Evolutionary conservation across 2,113 vertebrate genomes (phyloP).

Genomic region (Pygoscelis antarcticus): DNA sequence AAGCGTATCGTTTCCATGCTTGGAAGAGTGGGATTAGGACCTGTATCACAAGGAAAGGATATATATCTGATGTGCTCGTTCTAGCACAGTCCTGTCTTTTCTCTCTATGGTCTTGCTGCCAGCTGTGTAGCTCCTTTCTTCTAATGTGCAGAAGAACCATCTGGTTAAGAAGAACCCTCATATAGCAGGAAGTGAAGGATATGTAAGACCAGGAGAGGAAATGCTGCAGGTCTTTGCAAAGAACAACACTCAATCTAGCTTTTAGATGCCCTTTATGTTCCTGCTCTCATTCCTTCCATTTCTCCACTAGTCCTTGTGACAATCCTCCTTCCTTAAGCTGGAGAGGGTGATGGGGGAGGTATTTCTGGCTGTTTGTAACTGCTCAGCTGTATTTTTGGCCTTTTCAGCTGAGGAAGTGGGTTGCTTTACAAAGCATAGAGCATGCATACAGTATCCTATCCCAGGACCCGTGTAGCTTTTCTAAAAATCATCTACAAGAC

Average conservation of each 20-base stretch:
- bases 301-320: background rate
- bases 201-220: slow-evolving; percentile 65
- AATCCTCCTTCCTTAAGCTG: background rate
- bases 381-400: background rate
- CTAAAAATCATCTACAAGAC: background rate
- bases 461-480: background rate
- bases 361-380: background rate
- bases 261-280: background rate
- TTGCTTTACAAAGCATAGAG: background rate
- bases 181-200: slow-evolving; percentile 74
- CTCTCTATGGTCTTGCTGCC: background rate
- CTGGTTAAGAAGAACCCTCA: slow-evolving; percentile 78
- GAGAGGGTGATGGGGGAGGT: background rate
- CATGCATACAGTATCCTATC: background rate
- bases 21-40: background rate
- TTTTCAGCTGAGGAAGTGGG: background rate
- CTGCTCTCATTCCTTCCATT: background rate
- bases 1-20: background rate
- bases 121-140: slow-evolving; percentile 78
- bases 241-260: slow-evolving; percentile 33
- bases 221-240: slow-evolving; percentile 44
- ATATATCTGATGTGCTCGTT: accelerated
- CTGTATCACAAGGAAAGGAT: background rate
- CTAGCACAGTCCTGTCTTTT: background rate
- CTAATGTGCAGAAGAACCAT: slow-evolving; percentile 76